Conservation (phyloP, 2,888 invertebrate genomes). For the Mystacides longicornis region DNA sequence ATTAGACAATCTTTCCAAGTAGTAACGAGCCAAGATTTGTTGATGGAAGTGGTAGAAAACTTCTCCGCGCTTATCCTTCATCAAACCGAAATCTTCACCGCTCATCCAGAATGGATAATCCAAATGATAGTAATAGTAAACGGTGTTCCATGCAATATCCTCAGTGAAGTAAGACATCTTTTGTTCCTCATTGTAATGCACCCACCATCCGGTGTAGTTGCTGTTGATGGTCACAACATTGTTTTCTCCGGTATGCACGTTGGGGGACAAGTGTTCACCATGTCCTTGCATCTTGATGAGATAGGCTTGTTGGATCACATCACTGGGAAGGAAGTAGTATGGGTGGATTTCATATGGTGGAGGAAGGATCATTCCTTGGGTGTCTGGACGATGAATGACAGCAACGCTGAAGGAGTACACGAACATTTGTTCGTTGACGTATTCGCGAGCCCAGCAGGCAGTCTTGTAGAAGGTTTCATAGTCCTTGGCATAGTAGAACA, state of each 20-base stretch:
- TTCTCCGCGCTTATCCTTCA: constrained; percentile 57
- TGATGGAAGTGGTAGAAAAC: constrained; percentile 58
- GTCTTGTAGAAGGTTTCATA: constrained; percentile 62
- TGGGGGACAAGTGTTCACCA: constrained; percentile 33
- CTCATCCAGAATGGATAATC: constrained; percentile 59
- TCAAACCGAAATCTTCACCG: constrained; percentile 43
- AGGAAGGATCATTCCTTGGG: constrained; percentile 57
- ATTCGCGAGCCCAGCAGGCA: constrained; percentile 59
- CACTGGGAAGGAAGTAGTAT: constrained; percentile 60
- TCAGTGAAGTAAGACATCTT: constrained; percentile 63
- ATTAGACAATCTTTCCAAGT: constrained; percentile 66
- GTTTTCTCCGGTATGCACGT: constrained; percentile 36
- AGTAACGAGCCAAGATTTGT: constrained; percentile 63
- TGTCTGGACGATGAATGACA: constrained; percentile 55
- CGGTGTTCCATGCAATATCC: constrained; percentile 60
- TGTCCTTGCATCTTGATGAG: constrained; percentile 48
- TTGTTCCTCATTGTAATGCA: constrained; percentile 47
- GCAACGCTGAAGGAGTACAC: constrained; percentile 57
- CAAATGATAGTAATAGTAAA: constrained; percentile 55
- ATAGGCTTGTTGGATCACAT: constrained; percentile 59
- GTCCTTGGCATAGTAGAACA: constrained; percentile 63
- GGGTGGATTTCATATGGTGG: constrained; percentile 68
- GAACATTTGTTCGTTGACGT: constrained; percentile 63
- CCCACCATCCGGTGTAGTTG: constrained; percentile 55
- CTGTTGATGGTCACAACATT: constrained; percentile 51